Percentiles rank a stretch among this genome's conserved stretches.
Evolutionary conservation across 2,113 vertebrate genomes (phyloP).

Genomic region (Rhabdomys dilectus): DNA sequence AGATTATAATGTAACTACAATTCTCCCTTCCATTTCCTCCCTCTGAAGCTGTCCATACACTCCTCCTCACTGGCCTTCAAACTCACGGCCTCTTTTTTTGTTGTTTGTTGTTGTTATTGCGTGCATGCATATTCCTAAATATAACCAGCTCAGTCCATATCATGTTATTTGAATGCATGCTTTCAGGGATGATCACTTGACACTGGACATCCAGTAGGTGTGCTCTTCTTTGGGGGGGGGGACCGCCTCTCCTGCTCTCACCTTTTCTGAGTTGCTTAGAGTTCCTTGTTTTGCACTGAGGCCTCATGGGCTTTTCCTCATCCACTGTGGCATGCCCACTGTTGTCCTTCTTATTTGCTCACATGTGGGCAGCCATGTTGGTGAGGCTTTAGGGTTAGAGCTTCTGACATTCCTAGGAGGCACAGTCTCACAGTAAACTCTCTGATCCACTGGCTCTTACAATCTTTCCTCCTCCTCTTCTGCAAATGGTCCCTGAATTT

Average conservation of each 20-base stretch:
- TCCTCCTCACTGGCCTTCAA: too few species aligned
- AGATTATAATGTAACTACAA: not conserved
- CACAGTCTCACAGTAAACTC: not conserved
- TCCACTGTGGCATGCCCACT: not conserved
- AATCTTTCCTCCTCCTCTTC: not conserved
- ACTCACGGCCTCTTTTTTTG: not conserved
- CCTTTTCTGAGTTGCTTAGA: too few species aligned
- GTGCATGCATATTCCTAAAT: not conserved
- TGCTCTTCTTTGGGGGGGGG: not conserved
- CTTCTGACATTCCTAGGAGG: not conserved
- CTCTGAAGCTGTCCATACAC: not conserved
- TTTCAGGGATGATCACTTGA: not conserved
- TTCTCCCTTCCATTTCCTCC: not conserved
- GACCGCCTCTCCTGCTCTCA: not conserved
- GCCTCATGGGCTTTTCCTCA: not conserved
- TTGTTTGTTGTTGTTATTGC: too few species aligned
- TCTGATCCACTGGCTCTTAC: not conserved
- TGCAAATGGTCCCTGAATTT: not conserved
- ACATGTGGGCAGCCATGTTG: not conserved
- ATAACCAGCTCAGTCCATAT: not conserved
- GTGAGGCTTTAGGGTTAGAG: not conserved
- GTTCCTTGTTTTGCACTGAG: not conserved
- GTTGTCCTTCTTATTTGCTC: not conserved
- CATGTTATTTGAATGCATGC: not conserved
- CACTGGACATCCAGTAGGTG: too few species aligned